These are phyloP conservation scores for Chouioia cunea DNA, from an alignment of 2,888 invertebrate genomes.

Conservation along the genomic window DNA sequence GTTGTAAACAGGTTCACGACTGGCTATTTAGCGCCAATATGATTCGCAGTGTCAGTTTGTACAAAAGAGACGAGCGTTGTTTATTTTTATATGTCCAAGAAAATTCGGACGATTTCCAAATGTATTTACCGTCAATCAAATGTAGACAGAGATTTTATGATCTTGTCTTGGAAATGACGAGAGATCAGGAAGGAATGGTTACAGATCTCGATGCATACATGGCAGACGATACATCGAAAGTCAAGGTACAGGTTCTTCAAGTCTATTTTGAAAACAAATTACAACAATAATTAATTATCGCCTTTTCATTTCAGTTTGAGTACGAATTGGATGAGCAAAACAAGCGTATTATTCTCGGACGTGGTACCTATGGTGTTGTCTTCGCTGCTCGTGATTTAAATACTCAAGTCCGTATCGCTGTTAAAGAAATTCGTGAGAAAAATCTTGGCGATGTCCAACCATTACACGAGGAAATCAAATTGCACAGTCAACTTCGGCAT, in stretches of 20 bases:
- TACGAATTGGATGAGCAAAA: conserved; percentile 95
- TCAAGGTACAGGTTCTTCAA: conserved; percentile 32
- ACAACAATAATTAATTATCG: neutral
- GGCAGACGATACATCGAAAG: conserved; percentile 46
- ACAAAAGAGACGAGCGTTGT: conserved; percentile 95
- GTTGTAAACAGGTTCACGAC: conserved; percentile 88
- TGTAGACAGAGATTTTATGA: conserved; percentile 89
- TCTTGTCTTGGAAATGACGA: conserved; percentile 87
- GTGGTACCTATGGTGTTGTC: conserved; percentile 95
- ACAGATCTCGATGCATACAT: conserved; percentile 82
- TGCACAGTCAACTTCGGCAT: conserved; percentile 95
- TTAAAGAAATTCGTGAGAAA: conserved; percentile 98
- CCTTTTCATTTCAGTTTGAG: conserved; percentile 77
- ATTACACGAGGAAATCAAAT: conserved; percentile 96
- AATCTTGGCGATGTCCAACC: conserved; percentile 97
- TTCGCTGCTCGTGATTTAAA: conserved; percentile 94
- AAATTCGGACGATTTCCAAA: conserved; percentile 99
- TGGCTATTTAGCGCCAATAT: conserved; percentile 94
- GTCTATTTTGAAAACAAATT: neutral
- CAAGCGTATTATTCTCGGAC: conserved; percentile 88
- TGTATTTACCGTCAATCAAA: conserved; percentile 92
- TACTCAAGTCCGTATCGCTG: conserved; percentile 93
- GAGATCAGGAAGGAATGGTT: conserved; percentile 84
- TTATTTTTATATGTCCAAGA: conserved; percentile 97
- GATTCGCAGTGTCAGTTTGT: conserved; percentile 91